Base-by-base conservation (phyloP, 2,888 invertebrate genomes). In the Andrena hattorfiana region DNA sequence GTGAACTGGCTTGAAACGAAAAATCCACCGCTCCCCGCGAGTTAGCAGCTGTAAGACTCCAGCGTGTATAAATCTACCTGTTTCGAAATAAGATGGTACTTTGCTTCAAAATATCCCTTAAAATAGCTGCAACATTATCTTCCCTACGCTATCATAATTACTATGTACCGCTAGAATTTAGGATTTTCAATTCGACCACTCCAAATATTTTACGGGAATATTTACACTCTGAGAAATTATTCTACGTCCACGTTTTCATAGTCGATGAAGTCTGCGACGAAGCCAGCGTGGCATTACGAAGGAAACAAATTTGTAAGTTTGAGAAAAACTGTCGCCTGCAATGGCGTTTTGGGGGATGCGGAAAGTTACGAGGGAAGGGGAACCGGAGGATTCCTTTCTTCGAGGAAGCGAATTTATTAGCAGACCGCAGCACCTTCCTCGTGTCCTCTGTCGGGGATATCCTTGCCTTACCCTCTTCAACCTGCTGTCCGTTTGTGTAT, bases 401-500 rank as follows among this genome's bases (percentile, higher is more conserved):
- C n/a, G 48, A n/a, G 20, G 23, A 56, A 69, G 56, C 30, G 64
- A 79, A 72, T 69, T 78, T 64, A 73, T 81, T 81, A 81, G 56
- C 68, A 64, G 23, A 23, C 56, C 23, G 42, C 32, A 26, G 32
- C 67, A 35, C 48, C 56, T 51, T 42, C 13, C 48, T 20, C 16
- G 67, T 26, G 35, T 20, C 30, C 23, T 10, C 42, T 5, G 49
- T 48, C 63, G 54, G 51, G 54, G 62, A 74, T 79, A 81, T 80
- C 66, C 74, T 70, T 54, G 70, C 79, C 32, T 23, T 32, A 79
- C 74, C 74, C 81, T 70, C 69, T 49, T 81, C 79, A 79, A 60
- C 59, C 51, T 3, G n/a, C 79, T 74, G 81, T 70, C 79, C 74
- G 74, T 74, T 70, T 48, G 68, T 48, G 69, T 74, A 66, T 70